Evolutionary conservation across 2,797 vertebrate species (phyloP).

Genomic region (Propithecus deckenii): DNA sequence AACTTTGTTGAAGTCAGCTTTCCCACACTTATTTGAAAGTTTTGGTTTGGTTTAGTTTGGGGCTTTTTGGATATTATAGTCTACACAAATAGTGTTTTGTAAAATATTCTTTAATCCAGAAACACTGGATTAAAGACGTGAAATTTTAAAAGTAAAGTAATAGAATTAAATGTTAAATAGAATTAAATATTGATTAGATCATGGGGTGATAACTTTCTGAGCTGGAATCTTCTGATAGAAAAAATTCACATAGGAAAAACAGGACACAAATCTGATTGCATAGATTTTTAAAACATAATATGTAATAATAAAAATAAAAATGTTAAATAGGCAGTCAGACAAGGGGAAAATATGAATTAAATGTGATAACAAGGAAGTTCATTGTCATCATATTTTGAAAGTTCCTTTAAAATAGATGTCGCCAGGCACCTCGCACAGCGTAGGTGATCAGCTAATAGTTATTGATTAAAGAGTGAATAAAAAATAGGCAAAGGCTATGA

Average conservation of each 20-base stretch:
- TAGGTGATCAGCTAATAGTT: neutral
- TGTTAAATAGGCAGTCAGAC: neutral
- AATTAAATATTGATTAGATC: constrained; percentile 18
- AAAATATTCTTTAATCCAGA: constrained; percentile 8
- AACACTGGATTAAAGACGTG: neutral
- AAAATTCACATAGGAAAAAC: neutral
- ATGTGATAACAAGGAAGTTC: neutral
- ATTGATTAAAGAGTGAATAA: neutral
- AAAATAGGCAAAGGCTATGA: neutral
- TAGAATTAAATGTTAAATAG: constrained; percentile 4
- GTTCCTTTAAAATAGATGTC: neutral
- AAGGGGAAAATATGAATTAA: neutral
- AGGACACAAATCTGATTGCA: neutral
- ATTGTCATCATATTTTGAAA: neutral
- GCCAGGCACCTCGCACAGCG: rapidly evolving
- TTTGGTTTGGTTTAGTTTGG: neutral
- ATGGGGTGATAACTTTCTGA: neutral
- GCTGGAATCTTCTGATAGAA: neutral
- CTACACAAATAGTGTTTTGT: neutral
- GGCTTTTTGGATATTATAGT: neutral
- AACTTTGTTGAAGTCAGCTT: neutral
- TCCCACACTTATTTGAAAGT: neutral
- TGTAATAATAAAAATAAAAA: neutral
- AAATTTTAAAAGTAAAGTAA: neutral
- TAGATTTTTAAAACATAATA: neutral